Base-by-base conservation (phyloP, 2,797 vertebrate species). In the Liasis olivaceus region DNA sequence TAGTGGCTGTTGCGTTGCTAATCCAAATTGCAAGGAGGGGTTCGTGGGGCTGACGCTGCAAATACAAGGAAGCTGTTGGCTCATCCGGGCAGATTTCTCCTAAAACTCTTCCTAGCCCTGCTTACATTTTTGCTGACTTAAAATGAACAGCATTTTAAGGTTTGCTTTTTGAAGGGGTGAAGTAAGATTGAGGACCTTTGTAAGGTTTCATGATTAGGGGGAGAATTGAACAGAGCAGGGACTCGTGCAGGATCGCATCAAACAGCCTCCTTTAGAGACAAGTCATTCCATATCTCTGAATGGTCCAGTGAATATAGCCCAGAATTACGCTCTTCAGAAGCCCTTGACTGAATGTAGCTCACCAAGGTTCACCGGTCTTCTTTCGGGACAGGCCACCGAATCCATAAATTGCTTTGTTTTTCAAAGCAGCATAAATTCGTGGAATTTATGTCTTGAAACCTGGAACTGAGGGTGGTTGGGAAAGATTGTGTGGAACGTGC, bases 381-480 rank as follows among this genome's bases (percentile, higher is more conserved):
- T 87, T 87, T 87, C 22, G 11, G 51, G 51, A 11, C 12, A 1
- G 4, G 6, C 12, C 14, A 14, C 54, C 26, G 15, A 54, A 86
- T 58, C 6, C 26, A 22, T 51, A 24, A 88, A 24, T 26, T 36
- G 54, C 26, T 56, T n/a, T 59, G n/a, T 22, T 36, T 59, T 31
- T 59, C 69, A 47, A 47, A 4, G 36, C 56, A 59, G 3, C 22
- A 6, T n/a, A 36, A 36, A 36, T 58, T 85, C 17, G 12, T 26
- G n/a, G 15, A 20, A 69, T 6, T 8, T 6, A 11, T 42, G 28
- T 4, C n/a, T 77, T 59, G 6, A 77, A 5, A 42, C 64, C 7
- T 59, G 14, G 17, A 42, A 28, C 28, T 0, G 0, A 4, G 64
- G n/a, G 17, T 0, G 26, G 36, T 22, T 5, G 28, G 13, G 8